A percentile compares a stretch with the other conserved stretches of the same genome.
Evolutionary conservation across 2,113 vertebrate species (phyloP).

Genomic region (Oreochromis niloticus): DNA sequence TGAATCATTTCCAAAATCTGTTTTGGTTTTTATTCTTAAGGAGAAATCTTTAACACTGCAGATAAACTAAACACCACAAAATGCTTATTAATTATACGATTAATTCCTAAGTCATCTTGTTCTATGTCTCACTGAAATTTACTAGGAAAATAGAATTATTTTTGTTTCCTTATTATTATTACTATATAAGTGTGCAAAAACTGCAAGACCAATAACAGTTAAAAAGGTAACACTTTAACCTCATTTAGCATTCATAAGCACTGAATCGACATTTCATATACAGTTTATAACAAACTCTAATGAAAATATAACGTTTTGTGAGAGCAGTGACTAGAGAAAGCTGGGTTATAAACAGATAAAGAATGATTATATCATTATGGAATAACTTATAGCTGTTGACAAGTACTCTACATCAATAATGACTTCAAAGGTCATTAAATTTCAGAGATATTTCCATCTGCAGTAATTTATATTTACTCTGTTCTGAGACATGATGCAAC

Average conservation of each 20-base stretch:
- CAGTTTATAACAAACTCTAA: neutral
- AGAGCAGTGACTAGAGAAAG: neutral
- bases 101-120: neutral
- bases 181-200: conserved; percentile 57
- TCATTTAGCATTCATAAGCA: neutral
- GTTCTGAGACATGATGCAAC: neutral
- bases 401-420: neutral
- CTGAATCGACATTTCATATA: neutral
- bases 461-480: neutral
- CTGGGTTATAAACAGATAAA: neutral
- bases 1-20: conserved; percentile 1
- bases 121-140: conserved; percentile 6
- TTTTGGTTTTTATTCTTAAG: neutral
- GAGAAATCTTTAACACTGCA: neutral
- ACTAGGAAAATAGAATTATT: conserved; percentile 62
- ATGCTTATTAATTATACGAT: neutral
- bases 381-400: neutral
- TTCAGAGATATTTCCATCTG: neutral
- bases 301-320: neutral
- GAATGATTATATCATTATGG: neutral
- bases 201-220: conserved; percentile 18
- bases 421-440: neutral
- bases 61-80: neutral
- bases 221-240: neutral
- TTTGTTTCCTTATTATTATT: conserved; percentile 19